Base-by-base conservation (phyloP, 2,888 invertebrate genomes). In the Xylophagus ater region DNA sequence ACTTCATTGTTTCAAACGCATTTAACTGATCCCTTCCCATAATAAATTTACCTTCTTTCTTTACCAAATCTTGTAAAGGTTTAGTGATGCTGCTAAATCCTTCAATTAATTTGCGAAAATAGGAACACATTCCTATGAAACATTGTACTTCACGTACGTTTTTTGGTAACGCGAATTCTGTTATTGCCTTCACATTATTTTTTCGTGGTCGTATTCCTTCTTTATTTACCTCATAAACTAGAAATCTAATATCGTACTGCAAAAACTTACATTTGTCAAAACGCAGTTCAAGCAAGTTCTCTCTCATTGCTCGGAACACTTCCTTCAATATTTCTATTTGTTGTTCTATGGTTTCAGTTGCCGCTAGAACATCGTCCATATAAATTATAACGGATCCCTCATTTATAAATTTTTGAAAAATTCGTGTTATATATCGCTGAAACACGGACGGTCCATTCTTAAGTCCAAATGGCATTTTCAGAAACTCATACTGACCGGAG, bases 31-130 rank as follows among this genome's bases (percentile, higher is more conserved):
- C 21, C 5, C 7, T 6, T 30, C 20, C 25, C 14, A 44, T 30
- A 9, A 24, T 10, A 37, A 26, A 34, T 17, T 13, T 19, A 4
- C 29, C 10, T 20, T 34, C 18, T 18, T 40, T 37, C 18, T 26
- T 33, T 7, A 26, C 2, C 9, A 34, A 18, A 4, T 37, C 23
- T n/a, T 29, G 18, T 6, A 44, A 10, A 5, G 41, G 41, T 4
- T 17, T 25, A 2, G 41, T 41, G 4, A 39, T 24, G 14, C 13
- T 12, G 24, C 30, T 6, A 36, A 48, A 37, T 34, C 50, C 47
- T 9, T 48, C 48, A 23, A 57, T 49, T 41, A 52, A 55, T 41
- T 45, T 49, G 7, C 49, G 12, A 19, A 55, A 36, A 37, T 56
- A 55, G 2, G 46, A 51, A 17, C 49, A 37, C 28, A 50, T 43